Evolutionary conservation across 2,888 invertebrate genomes (phyloP).

Genomic region (Heliconius erato): DNA sequence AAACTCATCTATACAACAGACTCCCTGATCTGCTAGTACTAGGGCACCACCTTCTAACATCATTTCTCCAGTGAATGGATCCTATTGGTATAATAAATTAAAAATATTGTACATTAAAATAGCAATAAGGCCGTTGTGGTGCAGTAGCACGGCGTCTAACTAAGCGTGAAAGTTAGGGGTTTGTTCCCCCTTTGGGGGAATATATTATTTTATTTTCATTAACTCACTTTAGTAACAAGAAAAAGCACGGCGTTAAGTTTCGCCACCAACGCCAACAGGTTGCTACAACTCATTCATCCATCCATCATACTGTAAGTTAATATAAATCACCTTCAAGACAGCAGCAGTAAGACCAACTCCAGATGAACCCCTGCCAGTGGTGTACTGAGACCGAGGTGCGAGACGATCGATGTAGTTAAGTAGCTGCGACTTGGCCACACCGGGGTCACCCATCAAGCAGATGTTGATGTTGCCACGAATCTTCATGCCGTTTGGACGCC

Average conservation of each 20-base stretch:
- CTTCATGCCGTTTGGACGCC: constrained; percentile 97
- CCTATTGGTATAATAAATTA: constrained; percentile 71
- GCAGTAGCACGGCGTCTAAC: no score
- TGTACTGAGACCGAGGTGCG: constrained; percentile 97
- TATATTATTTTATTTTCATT: no score
- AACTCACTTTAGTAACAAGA: no score
- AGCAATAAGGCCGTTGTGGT: neutral
- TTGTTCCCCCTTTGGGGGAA: no score
- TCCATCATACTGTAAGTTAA: neutral
- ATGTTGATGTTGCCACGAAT: constrained; percentile 99
- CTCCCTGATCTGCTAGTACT: constrained; percentile 97
- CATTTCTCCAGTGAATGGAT: constrained; percentile 99
- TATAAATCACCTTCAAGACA: constrained; percentile 92
- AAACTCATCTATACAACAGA: constrained; percentile 99
- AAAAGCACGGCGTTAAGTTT: no score
- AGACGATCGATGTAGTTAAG: constrained; percentile 97
- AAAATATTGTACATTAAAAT: neutral
- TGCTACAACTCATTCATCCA: rapidly evolving
- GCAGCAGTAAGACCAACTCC: constrained; percentile 99
- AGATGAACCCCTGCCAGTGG: constrained; percentile 98
- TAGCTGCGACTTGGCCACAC: constrained; percentile 99
- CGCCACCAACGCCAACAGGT: neutral
- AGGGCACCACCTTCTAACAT: constrained; percentile 98
- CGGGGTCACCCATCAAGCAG: constrained; percentile 99
- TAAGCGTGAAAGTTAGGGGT: no score